Conservation (phyloP, 2,797 vertebrate genomes). For the Eidolon dupreanum region DNA sequence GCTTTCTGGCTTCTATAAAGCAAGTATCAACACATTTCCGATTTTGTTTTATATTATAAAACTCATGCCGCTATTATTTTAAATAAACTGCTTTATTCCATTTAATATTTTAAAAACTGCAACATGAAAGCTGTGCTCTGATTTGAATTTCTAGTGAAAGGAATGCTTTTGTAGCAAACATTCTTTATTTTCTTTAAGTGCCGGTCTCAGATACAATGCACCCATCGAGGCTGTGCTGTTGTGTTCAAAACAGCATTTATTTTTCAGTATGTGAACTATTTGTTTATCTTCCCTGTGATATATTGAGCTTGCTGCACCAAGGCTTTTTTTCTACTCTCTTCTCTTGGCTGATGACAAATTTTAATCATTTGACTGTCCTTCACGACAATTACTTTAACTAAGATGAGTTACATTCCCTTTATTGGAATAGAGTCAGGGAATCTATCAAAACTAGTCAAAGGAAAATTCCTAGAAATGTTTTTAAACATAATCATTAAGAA, state of each 20-base stretch:
- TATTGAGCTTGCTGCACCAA: conserved; percentile 7
- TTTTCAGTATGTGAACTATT: conserved; percentile 79
- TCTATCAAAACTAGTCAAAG: conserved; percentile 76
- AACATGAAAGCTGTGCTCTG: conserved; percentile 63
- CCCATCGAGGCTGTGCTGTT: conserved; percentile 11
- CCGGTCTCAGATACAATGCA: neutral
- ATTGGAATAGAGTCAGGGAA: conserved; percentile 70
- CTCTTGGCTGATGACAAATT: conserved; percentile 65
- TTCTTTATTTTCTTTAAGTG: conserved; percentile 6
- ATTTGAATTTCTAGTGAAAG: conserved; percentile 66
- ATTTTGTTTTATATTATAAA: conserved; percentile 70
- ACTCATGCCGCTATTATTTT: conserved; percentile 71
- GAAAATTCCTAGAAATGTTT: conserved; percentile 79
- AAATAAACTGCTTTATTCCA: conserved; percentile 78
- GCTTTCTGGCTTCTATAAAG: conserved; percentile 75
- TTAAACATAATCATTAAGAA: conserved; percentile 75
- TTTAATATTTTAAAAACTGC: conserved; percentile 78
- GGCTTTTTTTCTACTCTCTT: conserved; percentile 43
- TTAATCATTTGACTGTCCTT: conserved; percentile 70
- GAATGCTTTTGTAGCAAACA: conserved; percentile 49
- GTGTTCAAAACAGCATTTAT: conserved; percentile 80
- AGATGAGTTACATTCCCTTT: conserved; percentile 72
- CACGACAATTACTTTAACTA: conserved; percentile 59
- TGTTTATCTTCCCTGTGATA: conserved; percentile 59
- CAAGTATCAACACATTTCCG: conserved; percentile 74